A percentile compares a stretch with the other conserved stretches of the same genome.
Evolutionary conservation across 2,113 vertebrate species (phyloP).

Genomic region (Psephotus haematonotus): DNA sequence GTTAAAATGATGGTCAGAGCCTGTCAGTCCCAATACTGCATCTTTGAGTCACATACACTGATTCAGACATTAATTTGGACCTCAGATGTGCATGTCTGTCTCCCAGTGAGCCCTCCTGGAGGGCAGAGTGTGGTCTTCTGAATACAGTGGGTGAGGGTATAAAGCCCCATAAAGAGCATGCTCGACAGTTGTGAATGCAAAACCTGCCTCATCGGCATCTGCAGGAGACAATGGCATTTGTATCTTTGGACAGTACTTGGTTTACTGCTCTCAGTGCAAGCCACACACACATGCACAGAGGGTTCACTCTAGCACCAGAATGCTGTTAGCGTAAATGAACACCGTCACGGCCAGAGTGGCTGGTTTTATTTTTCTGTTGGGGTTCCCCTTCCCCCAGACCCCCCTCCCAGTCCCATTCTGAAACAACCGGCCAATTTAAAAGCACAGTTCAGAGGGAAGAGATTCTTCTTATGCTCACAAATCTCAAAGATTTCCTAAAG

Average conservation of each 20-base stretch:
- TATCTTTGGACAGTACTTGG: neutral
- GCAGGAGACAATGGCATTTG: neutral
- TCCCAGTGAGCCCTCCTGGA: constrained; percentile 15
- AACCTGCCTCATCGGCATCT: neutral
- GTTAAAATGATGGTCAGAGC: constrained; percentile 42
- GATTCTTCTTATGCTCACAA: constrained; percentile 28
- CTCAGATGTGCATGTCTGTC: constrained; percentile 32
- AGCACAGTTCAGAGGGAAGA: constrained; percentile 24
- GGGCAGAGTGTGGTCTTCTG: neutral
- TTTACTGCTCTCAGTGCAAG: neutral
- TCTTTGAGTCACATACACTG: constrained; percentile 28
- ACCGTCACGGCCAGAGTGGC: neutral
- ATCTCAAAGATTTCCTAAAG: constrained; percentile 60
- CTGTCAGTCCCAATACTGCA: constrained; percentile 13
- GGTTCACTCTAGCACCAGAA: neutral
- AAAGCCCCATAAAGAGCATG: neutral
- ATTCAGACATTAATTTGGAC: constrained; percentile 60
- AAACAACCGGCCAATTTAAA: constrained; percentile 39
- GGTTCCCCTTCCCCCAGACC: neutral
- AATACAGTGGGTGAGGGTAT: neutral
- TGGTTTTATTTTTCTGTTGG: neutral
- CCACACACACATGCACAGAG: neutral
- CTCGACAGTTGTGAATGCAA: neutral
- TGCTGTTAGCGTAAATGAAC: neutral
- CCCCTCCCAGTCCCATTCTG: neutral